Conservation (phyloP, 2,888 invertebrate genomes). For the Diadegma fenestrale region DNA sequence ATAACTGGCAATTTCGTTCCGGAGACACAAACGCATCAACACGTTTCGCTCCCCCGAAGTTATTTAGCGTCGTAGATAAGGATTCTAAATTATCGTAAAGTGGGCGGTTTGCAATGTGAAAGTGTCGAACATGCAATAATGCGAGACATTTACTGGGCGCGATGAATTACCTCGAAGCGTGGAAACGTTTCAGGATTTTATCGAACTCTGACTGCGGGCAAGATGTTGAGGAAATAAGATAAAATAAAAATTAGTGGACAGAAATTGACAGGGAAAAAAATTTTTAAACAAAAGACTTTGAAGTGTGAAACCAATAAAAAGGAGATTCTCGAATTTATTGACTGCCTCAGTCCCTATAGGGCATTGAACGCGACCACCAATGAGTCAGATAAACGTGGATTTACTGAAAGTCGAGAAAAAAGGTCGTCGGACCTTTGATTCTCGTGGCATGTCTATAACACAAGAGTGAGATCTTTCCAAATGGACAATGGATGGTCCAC, state of each 20-base stretch:
- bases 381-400: slow-evolving; percentile 47
- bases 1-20: slow-evolving; percentile 55
- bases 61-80: slow-evolving; percentile 42
- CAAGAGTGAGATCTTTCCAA: slow-evolving; percentile 50
- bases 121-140: slow-evolving; percentile 1
- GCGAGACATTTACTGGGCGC: not conserved
- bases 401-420: slow-evolving; percentile 69
- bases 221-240: not conserved
- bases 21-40: slow-evolving; percentile 16
- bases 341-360: not conserved
- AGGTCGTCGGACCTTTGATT: slow-evolving; percentile 70
- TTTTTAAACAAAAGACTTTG: not conserved
- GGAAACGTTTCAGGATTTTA: not conserved
- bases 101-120: not conserved
- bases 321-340: slow-evolving; percentile 13
- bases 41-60: not conserved
- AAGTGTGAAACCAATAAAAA: slow-evolving; percentile 24
- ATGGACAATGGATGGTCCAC: slow-evolving; percentile 54
- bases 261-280: not conserved
- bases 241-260: not conserved
- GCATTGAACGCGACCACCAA: slow-evolving; percentile 34
- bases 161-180: not conserved
- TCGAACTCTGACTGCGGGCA: not conserved
- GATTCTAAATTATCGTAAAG: slow-evolving; percentile 24
- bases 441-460: slow-evolving; percentile 57